A percentile compares a stretch with the other conserved stretches of the same genome.
These are phyloP conservation scores for Volucella zonaria DNA, from an alignment of 2,888 invertebrate species.

Conservation along the genomic window DNA sequence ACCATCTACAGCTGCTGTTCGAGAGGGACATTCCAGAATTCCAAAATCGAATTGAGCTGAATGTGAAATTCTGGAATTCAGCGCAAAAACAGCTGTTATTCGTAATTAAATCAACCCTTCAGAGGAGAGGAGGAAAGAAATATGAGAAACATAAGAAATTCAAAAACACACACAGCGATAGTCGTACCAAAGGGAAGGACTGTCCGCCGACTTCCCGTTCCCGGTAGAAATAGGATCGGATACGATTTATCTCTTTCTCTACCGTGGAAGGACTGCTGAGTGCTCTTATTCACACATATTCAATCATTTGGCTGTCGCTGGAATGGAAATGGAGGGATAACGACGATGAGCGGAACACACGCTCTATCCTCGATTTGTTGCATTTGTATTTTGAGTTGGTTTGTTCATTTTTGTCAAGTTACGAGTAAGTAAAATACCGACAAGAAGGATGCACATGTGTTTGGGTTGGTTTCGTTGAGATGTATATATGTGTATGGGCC, in stretches of 20 bases:
- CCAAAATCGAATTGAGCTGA: conserved; percentile 62
- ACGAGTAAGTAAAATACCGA: conserved; percentile 11
- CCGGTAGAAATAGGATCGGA: no score
- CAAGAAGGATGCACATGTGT: conserved; percentile 41
- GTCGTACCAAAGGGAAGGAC: neutral
- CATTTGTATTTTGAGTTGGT: conserved; percentile 44
- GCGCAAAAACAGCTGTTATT: conserved; percentile 61
- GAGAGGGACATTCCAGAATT: conserved; percentile 18
- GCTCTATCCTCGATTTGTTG: conserved; percentile 43
- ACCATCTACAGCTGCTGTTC: no score
- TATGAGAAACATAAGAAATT: neutral
- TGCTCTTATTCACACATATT: conserved; percentile 73
- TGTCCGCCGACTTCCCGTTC: no score
- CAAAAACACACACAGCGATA: conserved; percentile 43
- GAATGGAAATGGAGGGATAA: conserved; percentile 55
- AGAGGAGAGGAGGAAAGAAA: conserved; percentile 5
- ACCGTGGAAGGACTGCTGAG: conserved; percentile 70
- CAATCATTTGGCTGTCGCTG: conserved; percentile 64
- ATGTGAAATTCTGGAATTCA: conserved; percentile 67
- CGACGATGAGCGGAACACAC: conserved; percentile 28
- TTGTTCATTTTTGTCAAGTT: conserved; percentile 14
- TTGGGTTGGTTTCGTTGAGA: conserved; percentile 9
- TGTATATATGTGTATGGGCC: conserved; percentile 48
- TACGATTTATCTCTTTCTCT: conserved; percentile 68
- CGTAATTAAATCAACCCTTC: conserved; percentile 11